These are phyloP conservation scores for Drosophila percnosoma DNA, from an alignment of 2,888 invertebrate genomes.

Conservation along the genomic window DNA sequence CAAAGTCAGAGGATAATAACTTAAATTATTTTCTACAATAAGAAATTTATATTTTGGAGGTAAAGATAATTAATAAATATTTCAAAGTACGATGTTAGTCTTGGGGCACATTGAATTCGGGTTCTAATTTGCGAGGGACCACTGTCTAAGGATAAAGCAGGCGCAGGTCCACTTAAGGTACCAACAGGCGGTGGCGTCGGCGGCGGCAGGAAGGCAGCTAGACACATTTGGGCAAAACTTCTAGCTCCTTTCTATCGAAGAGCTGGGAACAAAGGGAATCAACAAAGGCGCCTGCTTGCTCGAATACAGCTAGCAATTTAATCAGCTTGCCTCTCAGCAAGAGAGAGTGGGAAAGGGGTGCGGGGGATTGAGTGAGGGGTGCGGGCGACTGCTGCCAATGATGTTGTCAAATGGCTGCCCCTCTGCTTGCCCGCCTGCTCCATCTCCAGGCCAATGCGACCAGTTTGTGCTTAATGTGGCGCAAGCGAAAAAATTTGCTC, in stretches of 20 bases:
- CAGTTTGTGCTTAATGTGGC: conserved; percentile 72
- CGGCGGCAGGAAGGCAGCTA: conserved; percentile 53
- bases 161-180: conserved; percentile 71
- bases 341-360: background rate
- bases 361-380: conserved; percentile 1
- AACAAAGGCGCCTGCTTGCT: conserved; percentile 61
- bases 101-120: background rate
- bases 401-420: conserved; percentile 71
- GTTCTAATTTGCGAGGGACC: background rate
- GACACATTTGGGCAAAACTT: conserved; percentile 71
- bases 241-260: conserved; percentile 27
- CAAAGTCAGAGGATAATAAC: background rate
- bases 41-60: background rate
- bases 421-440: conserved; percentile 11
- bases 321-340: conserved; percentile 53
- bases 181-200: conserved; percentile 19
- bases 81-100: background rate
- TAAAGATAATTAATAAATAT: background rate
- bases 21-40: background rate
- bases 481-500: conserved; percentile 61
- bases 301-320: conserved; percentile 65
- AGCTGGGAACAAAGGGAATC: conserved; percentile 64
- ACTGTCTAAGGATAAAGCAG: conserved; percentile 37
- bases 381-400: conserved; percentile 61
- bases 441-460: conserved; percentile 7